Conservation (phyloP, 2,888 invertebrate species). For the Orchestes rusci region DNA sequence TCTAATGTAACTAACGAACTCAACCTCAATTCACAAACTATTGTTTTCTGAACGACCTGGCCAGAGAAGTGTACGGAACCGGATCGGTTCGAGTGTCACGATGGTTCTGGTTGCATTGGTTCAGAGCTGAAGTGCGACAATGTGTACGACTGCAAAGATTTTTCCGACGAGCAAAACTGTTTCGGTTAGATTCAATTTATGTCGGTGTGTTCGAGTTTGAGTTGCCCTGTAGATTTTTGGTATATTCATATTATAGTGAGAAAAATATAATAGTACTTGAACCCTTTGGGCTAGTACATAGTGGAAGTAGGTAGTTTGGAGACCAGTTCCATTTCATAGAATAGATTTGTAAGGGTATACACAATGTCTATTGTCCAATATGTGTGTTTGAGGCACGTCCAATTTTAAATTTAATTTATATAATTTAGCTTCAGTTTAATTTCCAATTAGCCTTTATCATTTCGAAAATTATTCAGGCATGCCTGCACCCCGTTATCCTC, state of each 20-base stretch:
- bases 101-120: conserved; percentile 68
- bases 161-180: conserved; percentile 87
- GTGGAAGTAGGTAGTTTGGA: too few relatives aligned
- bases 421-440: conserved; percentile 1
- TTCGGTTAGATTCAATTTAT: conserved; percentile 48
- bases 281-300: too few relatives aligned
- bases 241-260: background rate
- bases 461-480: too few relatives aligned
- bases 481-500: too few relatives aligned
- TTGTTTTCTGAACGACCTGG: conserved; percentile 36
- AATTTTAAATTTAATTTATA: conserved; percentile 2
- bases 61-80: conserved; percentile 45
- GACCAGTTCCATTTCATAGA: too few relatives aligned
- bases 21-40: too few relatives aligned
- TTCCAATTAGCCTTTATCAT: too few relatives aligned
- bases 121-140: conserved; percentile 76
- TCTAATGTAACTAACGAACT: too few relatives aligned
- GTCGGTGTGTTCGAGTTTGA: too few relatives aligned
- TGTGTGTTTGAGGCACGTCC: conserved; percentile 19
- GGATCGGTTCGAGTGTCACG: conserved; percentile 51
- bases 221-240: conserved; percentile 11
- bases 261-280: too few relatives aligned
- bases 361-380: too few relatives aligned
- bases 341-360: too few relatives aligned
- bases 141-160: conserved; percentile 84